Evolutionary conservation across 2,797 vertebrate genomes (phyloP).

Genomic region (Chiloscyllium punctatum): DNA sequence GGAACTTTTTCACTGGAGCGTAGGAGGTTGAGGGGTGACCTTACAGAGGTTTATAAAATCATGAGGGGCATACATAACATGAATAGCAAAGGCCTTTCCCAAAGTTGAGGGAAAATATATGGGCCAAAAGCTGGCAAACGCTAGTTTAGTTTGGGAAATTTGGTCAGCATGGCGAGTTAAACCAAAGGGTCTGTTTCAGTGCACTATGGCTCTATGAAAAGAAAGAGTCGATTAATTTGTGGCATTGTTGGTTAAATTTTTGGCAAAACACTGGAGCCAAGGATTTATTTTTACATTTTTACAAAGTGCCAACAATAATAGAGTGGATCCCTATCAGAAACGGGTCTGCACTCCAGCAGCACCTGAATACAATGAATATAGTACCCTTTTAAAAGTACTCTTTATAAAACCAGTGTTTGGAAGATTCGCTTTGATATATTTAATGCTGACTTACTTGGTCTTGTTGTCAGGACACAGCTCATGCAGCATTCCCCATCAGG

Average conservation of each 20-base stretch:
- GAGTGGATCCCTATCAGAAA: background rate
- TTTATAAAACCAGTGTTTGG: background rate
- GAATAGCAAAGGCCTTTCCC: too few species aligned
- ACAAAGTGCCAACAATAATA: background rate
- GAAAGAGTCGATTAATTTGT: background rate
- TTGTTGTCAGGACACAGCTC: background rate
- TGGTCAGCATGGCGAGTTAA: too few species aligned
- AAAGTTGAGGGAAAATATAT: too few species aligned
- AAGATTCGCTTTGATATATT: background rate
- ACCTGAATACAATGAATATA: background rate
- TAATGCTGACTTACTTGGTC: background rate
- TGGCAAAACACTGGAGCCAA: background rate
- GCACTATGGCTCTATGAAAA: background rate
- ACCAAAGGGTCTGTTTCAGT: too few species aligned
- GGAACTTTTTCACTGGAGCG: too few species aligned
- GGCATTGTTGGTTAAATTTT: background rate
- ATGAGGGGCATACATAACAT: too few species aligned
- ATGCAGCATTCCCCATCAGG: slow-evolving; percentile 6
- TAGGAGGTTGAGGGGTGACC: too few species aligned
- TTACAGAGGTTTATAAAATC: too few species aligned
- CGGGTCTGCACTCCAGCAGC: background rate
- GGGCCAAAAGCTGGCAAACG: too few species aligned
- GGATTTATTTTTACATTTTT: background rate
- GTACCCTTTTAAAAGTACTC: background rate
- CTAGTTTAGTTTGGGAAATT: too few species aligned